A percentile compares a stretch with the other conserved stretches of the same genome.
phyloP scores from a whole-genome alignment of 2,113 vertebrate species.

The Euleptes europaea region DNA sequence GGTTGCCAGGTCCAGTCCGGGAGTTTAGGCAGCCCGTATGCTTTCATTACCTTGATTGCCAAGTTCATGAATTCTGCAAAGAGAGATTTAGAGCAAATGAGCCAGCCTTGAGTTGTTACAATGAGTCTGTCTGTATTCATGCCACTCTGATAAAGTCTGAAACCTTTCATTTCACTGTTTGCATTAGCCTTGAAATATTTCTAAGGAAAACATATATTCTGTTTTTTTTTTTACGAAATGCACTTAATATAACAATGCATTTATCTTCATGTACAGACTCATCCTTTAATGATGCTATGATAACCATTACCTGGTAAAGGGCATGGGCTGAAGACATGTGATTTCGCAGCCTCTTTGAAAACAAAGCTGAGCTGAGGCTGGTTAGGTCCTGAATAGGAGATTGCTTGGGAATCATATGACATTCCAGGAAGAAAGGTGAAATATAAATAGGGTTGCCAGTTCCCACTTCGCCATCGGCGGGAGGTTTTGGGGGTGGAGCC shows the following conservation, averaged over 20 bases:
- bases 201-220: neutral
- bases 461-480: too few relatives aligned
- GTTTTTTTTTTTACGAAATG: neutral
- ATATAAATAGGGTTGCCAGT: too few relatives aligned
- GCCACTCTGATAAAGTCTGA: slow-evolving; percentile 5
- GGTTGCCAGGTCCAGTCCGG: too few relatives aligned
- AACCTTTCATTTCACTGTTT: slow-evolving; percentile 27
- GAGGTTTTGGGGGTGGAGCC: too few relatives aligned
- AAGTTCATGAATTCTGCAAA: slow-evolving; percentile 27
- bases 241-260: slow-evolving; percentile 4
- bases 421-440: too few relatives aligned
- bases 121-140: slow-evolving; percentile 17
- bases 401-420: too few relatives aligned
- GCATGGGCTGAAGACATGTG: too few relatives aligned
- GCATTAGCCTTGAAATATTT: slow-evolving; percentile 45
- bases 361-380: too few relatives aligned
- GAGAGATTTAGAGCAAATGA: slow-evolving; percentile 5
- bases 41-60: slow-evolving; percentile 27
- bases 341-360: too few relatives aligned
- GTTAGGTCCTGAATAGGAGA: too few relatives aligned
- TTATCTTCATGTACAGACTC: neutral
- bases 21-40: too few relatives aligned
- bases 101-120: neutral
- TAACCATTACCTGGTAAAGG: neutral
- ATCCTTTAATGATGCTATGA: neutral